Evolutionary conservation across 2,113 vertebrate genomes (phyloP).

Genomic region (Macrotus californicus): DNA sequence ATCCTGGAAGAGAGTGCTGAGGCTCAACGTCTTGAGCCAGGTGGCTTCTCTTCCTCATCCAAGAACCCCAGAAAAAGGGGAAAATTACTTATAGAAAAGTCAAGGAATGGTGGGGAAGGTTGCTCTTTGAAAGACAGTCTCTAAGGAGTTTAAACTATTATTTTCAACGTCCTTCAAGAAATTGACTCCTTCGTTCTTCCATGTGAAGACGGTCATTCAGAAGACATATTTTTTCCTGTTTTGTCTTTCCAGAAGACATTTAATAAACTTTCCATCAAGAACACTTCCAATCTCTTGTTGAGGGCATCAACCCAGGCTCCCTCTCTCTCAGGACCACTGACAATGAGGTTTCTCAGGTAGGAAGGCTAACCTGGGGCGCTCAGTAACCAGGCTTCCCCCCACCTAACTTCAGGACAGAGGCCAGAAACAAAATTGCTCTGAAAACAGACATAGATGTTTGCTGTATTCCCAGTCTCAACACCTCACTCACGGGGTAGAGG

Average conservation of each 20-base stretch:
- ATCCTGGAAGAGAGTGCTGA: neutral
- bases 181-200: neutral
- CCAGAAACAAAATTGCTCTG: neutral
- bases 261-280: neutral
- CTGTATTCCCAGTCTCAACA: neutral
- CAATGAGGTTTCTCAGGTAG: neutral
- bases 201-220: neutral
- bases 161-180: constrained; percentile 7
- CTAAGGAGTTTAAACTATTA: neutral
- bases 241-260: neutral
- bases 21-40: neutral
- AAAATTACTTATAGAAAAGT: neutral
- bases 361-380: neutral
- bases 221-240: neutral
- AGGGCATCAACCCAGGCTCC: neutral
- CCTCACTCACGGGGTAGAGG: neutral
- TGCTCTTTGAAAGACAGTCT: neutral
- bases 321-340: neutral
- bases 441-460: neutral
- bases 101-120: neutral
- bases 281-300: neutral
- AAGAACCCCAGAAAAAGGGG: neutral
- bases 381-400: neutral
- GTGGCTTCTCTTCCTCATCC: neutral
- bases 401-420: neutral